A percentile compares a stretch with the other conserved stretches of the same genome.
phyloP scores from a whole-genome alignment of 2,113 vertebrate genomes.

The Tricholaema leucomelas region DNA sequence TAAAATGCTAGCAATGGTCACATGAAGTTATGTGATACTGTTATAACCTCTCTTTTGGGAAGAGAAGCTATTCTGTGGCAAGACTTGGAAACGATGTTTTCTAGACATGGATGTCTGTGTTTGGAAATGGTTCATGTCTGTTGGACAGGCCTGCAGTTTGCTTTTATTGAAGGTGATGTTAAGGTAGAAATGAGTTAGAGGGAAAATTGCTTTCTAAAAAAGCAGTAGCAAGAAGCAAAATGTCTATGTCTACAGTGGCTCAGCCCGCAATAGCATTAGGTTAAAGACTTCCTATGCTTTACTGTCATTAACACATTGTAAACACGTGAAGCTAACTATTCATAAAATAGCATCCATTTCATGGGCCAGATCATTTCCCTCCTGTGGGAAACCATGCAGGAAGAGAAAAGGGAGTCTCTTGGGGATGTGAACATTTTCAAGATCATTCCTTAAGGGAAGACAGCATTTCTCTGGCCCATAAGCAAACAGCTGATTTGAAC shows the following conservation, averaged over 20 bases:
- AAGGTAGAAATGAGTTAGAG: constrained; percentile 1
- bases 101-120: not conserved
- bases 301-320: constrained; percentile 63
- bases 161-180: not conserved
- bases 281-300: constrained; percentile 50
- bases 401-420: not conserved
- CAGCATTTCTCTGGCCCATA: not conserved
- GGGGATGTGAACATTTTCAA: not conserved
- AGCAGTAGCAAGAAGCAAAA: not conserved
- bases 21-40: not conserved
- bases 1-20: not conserved
- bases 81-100: not conserved
- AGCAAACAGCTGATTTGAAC: not conserved
- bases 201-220: not conserved
- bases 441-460: not conserved
- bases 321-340: constrained; percentile 49
- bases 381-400: not conserved
- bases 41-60: not conserved
- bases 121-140: not conserved
- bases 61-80: constrained; percentile 1
- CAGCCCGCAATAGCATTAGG: constrained; percentile 8
- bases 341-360: constrained; percentile 55
- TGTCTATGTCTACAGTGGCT: not conserved
- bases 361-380: not conserved
- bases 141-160: not conserved